Conservation (phyloP, 2,113 vertebrate species). For the Pluvianellus socialis region DNA sequence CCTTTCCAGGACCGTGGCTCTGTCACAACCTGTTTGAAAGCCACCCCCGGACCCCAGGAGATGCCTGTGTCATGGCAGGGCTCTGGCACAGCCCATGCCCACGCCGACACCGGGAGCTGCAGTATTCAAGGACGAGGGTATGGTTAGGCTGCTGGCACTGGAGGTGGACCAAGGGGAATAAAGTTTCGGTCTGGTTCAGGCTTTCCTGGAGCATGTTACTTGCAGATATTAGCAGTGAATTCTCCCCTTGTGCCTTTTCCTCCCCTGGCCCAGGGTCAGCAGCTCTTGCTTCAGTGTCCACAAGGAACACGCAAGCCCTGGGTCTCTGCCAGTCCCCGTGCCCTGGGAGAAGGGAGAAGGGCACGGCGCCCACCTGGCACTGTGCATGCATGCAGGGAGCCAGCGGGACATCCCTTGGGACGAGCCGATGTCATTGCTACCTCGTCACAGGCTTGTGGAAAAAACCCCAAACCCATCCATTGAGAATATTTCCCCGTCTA, state of each 20-base stretch:
- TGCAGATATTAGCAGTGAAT: neutral
- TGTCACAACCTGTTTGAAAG: slow-evolving; percentile 60
- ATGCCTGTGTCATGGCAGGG: neutral
- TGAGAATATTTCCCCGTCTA: neutral
- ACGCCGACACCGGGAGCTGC: accelerated
- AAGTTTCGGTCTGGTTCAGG: neutral
- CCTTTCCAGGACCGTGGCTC: slow-evolving; percentile 54
- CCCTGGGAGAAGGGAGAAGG: neutral
- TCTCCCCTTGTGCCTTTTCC: neutral
- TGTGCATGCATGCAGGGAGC: neutral
- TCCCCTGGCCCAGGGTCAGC: neutral
- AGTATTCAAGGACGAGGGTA: neutral
- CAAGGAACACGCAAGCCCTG: neutral
- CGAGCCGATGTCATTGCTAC: neutral
- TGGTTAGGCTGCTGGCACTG: neutral
- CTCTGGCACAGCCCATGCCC: neutral
- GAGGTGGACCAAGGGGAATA: neutral
- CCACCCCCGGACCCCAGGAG: neutral
- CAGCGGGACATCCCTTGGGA: accelerated
- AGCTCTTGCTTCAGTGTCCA: neutral
- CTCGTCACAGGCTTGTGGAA: neutral
- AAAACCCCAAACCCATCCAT: accelerated
- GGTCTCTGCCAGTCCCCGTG: neutral
- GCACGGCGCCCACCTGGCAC: accelerated
- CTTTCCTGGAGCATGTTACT: neutral